Percentiles rank a stretch among this genome's conserved stretches.
Evolutionary conservation across 2,888 invertebrate genomes (phyloP).

Genomic region (Agrotis exclamationis): DNA sequence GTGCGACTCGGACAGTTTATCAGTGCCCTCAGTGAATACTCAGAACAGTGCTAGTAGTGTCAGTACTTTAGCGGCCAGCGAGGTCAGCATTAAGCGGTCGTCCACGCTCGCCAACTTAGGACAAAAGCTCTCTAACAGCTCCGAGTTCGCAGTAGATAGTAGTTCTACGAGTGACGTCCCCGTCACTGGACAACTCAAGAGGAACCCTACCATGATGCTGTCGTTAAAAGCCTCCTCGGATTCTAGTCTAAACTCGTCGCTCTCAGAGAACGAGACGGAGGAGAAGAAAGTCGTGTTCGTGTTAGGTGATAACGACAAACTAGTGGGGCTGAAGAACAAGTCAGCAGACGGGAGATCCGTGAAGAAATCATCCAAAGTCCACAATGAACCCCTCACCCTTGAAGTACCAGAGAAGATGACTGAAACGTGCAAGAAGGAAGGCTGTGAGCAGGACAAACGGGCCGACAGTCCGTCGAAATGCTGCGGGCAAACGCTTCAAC

Average conservation of each 20-base stretch:
- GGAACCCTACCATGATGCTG: conserved; percentile 80
- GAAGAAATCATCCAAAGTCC: conserved; percentile 83
- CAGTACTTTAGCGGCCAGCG: conserved; percentile 79
- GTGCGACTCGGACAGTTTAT: conserved; percentile 66
- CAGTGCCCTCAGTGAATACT: conserved; percentile 76
- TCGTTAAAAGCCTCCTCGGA: conserved; percentile 79
- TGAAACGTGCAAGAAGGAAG: conserved; percentile 71
- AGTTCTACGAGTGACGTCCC: conserved; percentile 70
- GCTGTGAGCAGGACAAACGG: conserved; percentile 72
- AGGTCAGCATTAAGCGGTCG: conserved; percentile 80
- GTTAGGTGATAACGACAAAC: conserved; percentile 93
- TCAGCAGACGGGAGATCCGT: conserved; percentile 84
- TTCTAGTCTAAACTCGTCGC: conserved; percentile 81
- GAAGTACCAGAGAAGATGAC: conserved; percentile 67
- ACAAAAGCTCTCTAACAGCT: conserved; percentile 83
- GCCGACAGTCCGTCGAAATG: conserved; percentile 84
- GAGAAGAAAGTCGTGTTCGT: conserved; percentile 92
- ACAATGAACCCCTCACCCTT: conserved; percentile 72
- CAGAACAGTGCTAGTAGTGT: conserved; percentile 81
- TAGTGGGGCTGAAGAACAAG: conserved; percentile 92
- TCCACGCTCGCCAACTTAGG: conserved; percentile 81
- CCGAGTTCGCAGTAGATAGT: conserved; percentile 70
- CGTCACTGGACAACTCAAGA: conserved; percentile 73
- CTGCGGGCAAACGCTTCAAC: conserved; percentile 89
- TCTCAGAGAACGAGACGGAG: conserved; percentile 76